A percentile compares a stretch with the other conserved stretches of the same genome.
phyloP scores from a whole-genome alignment of 2,888 invertebrate species.

The Drosophila macrospina region DNA sequence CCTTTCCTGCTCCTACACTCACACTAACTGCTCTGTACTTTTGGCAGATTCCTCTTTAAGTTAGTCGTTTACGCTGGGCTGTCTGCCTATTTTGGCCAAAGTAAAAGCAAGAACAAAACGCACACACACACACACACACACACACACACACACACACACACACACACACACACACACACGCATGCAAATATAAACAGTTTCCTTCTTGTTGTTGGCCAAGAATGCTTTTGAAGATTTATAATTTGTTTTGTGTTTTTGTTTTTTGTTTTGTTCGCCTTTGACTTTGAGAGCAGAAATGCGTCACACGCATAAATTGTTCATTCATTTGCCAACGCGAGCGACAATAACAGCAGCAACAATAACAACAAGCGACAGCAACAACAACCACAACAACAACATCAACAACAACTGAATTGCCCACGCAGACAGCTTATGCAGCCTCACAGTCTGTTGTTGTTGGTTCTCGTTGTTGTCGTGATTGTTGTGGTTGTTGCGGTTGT shows the following conservation, averaged over 20 bases:
- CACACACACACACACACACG: conserved; percentile 8
- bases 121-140: conserved; percentile 10
- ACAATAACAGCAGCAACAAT: conserved; percentile 23
- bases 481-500: conserved; percentile 18
- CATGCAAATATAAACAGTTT: conserved; percentile 20
- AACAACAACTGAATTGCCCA: conserved; percentile 56
- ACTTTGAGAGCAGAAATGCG: conserved; percentile 74
- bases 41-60: conserved; percentile 57
- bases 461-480: conserved; percentile 8
- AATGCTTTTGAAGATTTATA: conserved; percentile 77
- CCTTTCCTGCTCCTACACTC: background rate
- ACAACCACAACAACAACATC: conserved; percentile 31
- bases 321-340: conserved; percentile 62
- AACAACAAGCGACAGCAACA: conserved; percentile 24
- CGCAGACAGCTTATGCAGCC: conserved; percentile 50
- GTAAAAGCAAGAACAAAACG: conserved; percentile 35
- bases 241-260: conserved; percentile 59
- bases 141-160: conserved; percentile 6
- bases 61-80: conserved; percentile 38
- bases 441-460: conserved; percentile 1
- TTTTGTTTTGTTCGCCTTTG: conserved; percentile 67
- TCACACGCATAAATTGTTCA: conserved; percentile 75
- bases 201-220: conserved; percentile 43
- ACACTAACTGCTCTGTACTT: conserved; percentile 18
- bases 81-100: conserved; percentile 57